A percentile compares a stretch with the other conserved stretches of the same genome.
These are phyloP conservation scores for Melanotaenia duboulayi DNA, from an alignment of 2,113 vertebrate genomes.

Conservation along the genomic window DNA sequence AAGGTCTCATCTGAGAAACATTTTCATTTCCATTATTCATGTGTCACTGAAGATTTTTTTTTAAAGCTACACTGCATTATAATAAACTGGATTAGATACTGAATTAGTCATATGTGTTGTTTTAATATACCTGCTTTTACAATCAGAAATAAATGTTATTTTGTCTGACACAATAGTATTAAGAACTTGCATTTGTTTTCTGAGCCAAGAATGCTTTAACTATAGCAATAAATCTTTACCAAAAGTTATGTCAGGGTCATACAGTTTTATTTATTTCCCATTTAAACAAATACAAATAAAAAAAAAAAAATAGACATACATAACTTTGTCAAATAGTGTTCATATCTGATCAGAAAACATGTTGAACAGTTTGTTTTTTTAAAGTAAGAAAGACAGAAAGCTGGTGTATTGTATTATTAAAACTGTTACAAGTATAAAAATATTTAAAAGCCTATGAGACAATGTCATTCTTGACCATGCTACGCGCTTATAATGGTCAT, in stretches of 20 bases:
- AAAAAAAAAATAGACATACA: slow-evolving; percentile 21
- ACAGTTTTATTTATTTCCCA: slow-evolving; percentile 64
- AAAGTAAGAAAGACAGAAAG: slow-evolving; percentile 35
- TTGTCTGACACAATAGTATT: not conserved
- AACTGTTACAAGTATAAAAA: slow-evolving; percentile 29
- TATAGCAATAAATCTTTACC: not conserved
- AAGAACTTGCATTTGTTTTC: not conserved
- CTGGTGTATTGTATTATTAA: slow-evolving; percentile 61
- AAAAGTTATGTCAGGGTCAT: slow-evolving; percentile 29
- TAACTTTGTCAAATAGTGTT: slow-evolving; percentile 11
- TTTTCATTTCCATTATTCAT: not conserved
- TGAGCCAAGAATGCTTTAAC: no score
- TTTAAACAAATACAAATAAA: slow-evolving; percentile 55
- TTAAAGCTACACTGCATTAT: no score
- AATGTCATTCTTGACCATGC: not conserved
- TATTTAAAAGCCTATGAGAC: slow-evolving; percentile 39
- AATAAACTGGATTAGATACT: no score
- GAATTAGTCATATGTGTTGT: no score
- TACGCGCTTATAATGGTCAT: slow-evolving; percentile 12
- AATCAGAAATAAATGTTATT: not conserved
- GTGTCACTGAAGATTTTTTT: not conserved
- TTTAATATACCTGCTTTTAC: no score
- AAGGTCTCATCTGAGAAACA: slow-evolving; percentile 47
- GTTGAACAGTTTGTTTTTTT: not conserved
- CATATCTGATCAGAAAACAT: slow-evolving; percentile 27